Conservation (phyloP, 2,797 vertebrate species). For the Poeciliopsis infans region DNA sequence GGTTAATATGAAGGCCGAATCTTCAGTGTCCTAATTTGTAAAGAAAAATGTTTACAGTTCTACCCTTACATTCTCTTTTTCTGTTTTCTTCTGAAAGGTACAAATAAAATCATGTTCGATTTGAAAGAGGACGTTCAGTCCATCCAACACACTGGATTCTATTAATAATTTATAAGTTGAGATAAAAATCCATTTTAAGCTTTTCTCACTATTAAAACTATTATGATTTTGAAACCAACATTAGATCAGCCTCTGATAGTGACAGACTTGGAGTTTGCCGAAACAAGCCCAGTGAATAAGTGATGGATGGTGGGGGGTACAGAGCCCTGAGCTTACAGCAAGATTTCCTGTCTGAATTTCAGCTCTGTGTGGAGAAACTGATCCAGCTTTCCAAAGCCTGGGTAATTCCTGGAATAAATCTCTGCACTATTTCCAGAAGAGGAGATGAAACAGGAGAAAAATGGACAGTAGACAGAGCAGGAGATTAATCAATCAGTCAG, state of each 20-base stretch:
- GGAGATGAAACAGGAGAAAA: neutral
- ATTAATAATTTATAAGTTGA: neutral
- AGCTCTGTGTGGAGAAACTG: neutral
- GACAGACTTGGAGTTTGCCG: neutral
- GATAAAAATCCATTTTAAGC: neutral
- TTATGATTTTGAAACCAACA: neutral
- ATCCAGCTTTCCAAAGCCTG: constrained; percentile 1
- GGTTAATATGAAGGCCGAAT: neutral
- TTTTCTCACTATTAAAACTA: neutral
- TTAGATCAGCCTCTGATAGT: neutral
- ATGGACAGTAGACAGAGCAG: neutral
- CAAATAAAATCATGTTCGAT: neutral
- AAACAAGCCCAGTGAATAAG: neutral
- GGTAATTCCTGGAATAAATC: constrained; percentile 3
- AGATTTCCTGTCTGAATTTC: neutral
- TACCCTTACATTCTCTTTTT: neutral
- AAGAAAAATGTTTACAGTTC: neutral
- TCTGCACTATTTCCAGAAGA: neutral
- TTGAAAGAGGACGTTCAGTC: neutral
- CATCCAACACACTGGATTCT: neutral
- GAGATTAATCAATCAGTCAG: neutral
- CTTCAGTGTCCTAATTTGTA: neutral
- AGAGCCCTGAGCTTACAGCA: constrained; percentile 1
- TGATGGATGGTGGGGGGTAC: neutral
- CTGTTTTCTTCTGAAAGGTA: neutral